Evolutionary conservation across 2,113 vertebrate genomes (phyloP).

Genomic region (Cyrtonyx montezumae): DNA sequence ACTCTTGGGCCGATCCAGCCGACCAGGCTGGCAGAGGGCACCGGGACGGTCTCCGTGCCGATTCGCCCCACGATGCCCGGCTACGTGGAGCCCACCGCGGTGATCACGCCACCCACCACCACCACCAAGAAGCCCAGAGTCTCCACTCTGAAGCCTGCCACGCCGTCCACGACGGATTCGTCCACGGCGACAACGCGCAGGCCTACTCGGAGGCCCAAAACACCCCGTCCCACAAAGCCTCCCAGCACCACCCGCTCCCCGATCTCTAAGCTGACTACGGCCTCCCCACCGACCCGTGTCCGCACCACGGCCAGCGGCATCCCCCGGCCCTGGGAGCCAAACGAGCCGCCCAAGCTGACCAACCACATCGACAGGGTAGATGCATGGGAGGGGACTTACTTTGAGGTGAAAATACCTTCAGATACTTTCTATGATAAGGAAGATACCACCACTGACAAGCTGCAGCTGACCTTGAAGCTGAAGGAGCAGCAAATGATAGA

Average conservation of each 20-base stretch:
- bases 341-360: constrained; percentile 85
- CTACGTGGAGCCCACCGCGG: constrained; percentile 86
- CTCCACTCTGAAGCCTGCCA: constrained; percentile 80
- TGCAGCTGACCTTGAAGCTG: constrained; percentile 89
- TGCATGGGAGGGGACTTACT: constrained; percentile 95
- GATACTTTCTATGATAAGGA: constrained; percentile 94
- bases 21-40: constrained; percentile 87
- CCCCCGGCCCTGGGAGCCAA: constrained; percentile 77
- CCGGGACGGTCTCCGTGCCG: constrained; percentile 81
- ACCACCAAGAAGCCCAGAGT: constrained; percentile 88
- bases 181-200: constrained; percentile 79
- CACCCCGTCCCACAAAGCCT: constrained; percentile 73
- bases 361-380: constrained; percentile 93
- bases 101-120: constrained; percentile 83
- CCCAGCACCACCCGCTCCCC: constrained; percentile 81
- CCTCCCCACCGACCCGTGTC: constrained; percentile 80
- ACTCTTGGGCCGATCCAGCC: constrained; percentile 89
- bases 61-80: constrained; percentile 87
- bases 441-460: constrained; percentile 93
- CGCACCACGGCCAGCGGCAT: constrained; percentile 80
- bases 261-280: constrained; percentile 83
- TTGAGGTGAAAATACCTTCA: constrained; percentile 93
- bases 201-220: constrained; percentile 86
- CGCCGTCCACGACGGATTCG: constrained; percentile 80
- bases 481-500: constrained; percentile 86